Base-by-base conservation (phyloP, 2,888 invertebrate species). In the Crematogaster levior region DNA sequence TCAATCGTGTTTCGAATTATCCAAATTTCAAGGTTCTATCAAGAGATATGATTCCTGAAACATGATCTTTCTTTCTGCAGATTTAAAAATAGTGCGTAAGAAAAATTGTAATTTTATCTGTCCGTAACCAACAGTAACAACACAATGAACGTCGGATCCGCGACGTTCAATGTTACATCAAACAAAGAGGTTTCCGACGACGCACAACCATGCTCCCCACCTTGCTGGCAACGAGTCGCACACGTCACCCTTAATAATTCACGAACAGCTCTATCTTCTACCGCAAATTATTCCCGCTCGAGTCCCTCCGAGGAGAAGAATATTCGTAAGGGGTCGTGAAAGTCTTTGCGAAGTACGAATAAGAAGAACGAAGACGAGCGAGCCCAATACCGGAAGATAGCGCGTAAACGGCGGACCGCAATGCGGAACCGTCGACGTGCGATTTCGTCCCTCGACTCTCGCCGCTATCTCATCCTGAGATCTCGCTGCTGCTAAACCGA, bases 171-270 rank as follows among this genome's bases (percentile, higher is more conserved):
- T 85, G 82, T 84, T 85, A 88, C 86, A 77, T 86, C 73, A 72
- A 70, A 70, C 75, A 70, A 37, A 53, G 75, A 65, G 82, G 58
- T 53, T 83, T 83, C 77, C 86, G 88, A 79, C 80, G 81, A 86
- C 84, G 84, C 70, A 86, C 70, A 58, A 60, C 53, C 60, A 21
- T 43, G 66, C 40, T 68, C 27, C 53, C 70, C 56, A 74, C 73
- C 21, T 79, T 46, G 70, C 70, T 72, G 65, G 74, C 61, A 65
- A 72, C 84, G 75, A 82, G 84, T 84, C 84, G 84, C 93, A 79
- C 74, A 94, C 93, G 93, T 93, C 89, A 93, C 89, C 90, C 91
- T 94, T 90, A 93, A 94, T 94, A 94, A 94, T 94, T 93, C 93
- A 94, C 83, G 85, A 85, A 88, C 89, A 89, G 90, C 91, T 91